Conservation (phyloP, 2,797 vertebrate species). For the Schizopygopsis malacanthus region DNA sequence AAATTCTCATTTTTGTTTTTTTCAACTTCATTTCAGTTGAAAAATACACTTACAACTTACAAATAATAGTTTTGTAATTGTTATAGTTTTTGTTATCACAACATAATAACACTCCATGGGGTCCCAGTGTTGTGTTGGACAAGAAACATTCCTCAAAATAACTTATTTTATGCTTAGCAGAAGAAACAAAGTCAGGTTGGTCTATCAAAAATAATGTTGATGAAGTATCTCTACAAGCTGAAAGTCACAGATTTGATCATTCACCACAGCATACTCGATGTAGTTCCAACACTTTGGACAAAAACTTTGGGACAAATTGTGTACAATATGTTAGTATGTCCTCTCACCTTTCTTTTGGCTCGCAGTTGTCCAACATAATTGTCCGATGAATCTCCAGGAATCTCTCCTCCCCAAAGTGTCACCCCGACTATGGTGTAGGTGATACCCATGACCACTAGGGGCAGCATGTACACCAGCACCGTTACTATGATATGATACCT, state of each 20-base stretch:
- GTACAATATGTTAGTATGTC: not conserved
- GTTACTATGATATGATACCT: constrained; percentile 87
- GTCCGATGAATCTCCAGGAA: constrained; percentile 86
- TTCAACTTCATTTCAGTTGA: not conserved
- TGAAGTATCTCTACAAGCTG: not conserved
- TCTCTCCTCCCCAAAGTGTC: constrained; percentile 87
- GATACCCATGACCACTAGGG: constrained; percentile 85
- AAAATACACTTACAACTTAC: not conserved
- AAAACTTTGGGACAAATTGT: not conserved
- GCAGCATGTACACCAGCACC: constrained; percentile 85
- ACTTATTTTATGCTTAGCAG: not conserved
- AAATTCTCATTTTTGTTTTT: too few relatives aligned
- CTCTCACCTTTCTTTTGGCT: constrained; percentile 88
- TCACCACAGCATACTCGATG: too few relatives aligned
- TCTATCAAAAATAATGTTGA: not conserved
- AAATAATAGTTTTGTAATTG: not conserved
- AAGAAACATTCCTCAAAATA: not conserved
- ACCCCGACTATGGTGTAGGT: constrained; percentile 86
- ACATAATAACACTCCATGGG: not conserved
- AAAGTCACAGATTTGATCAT: not conserved
- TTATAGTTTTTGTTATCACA: not conserved
- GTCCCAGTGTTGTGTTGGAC: not conserved
- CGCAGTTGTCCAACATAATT: constrained; percentile 86
- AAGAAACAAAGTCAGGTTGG: not conserved
- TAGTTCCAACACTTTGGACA: not conserved